phyloP scores from a whole-genome alignment of 2,888 invertebrate genomes.

The Plusia festucae region DNA sequence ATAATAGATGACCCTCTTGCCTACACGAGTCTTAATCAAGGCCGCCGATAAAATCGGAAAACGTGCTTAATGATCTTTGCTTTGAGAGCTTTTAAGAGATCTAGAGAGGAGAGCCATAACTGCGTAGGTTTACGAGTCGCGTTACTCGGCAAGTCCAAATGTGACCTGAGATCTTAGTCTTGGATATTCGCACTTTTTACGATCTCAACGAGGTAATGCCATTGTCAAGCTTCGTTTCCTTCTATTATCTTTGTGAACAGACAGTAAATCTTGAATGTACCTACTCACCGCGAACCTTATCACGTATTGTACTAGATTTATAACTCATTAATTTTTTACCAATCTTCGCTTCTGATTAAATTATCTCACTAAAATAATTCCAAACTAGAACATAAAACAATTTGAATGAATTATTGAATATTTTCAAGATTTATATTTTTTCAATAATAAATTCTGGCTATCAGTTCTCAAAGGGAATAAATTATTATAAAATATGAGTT shows the following conservation, averaged over 20 bases:
- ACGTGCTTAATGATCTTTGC: constrained; percentile 48
- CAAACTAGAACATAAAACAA: constrained; percentile 34
- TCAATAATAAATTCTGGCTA: constrained; percentile 5
- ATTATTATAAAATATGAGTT: not conserved
- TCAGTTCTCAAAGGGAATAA: not conserved
- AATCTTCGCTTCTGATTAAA: constrained; percentile 42
- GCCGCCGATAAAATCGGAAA: constrained; percentile 38
- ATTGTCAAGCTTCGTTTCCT: constrained; percentile 70
- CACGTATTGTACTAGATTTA: constrained; percentile 57
- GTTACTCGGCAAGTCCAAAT: constrained; percentile 64
- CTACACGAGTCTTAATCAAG: constrained; percentile 21
- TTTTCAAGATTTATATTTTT: constrained; percentile 28
- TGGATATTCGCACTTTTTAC: constrained; percentile 68
- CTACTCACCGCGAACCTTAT: constrained; percentile 63
- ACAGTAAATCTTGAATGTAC: constrained; percentile 66
- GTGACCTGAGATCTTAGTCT: constrained; percentile 62
- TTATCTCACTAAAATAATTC: constrained; percentile 30
- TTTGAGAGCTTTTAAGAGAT: constrained; percentile 52
- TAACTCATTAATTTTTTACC: constrained; percentile 55
- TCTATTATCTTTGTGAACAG: constrained; percentile 72
- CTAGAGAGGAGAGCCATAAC: constrained; percentile 46
- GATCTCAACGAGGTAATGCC: constrained; percentile 69
- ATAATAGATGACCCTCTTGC: constrained; percentile 4
- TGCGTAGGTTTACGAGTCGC: constrained; percentile 58
- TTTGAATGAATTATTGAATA: constrained; percentile 35